Evolutionary conservation across 2,797 vertebrate species (phyloP).

Genomic region (Pangasius krempfi): DNA sequence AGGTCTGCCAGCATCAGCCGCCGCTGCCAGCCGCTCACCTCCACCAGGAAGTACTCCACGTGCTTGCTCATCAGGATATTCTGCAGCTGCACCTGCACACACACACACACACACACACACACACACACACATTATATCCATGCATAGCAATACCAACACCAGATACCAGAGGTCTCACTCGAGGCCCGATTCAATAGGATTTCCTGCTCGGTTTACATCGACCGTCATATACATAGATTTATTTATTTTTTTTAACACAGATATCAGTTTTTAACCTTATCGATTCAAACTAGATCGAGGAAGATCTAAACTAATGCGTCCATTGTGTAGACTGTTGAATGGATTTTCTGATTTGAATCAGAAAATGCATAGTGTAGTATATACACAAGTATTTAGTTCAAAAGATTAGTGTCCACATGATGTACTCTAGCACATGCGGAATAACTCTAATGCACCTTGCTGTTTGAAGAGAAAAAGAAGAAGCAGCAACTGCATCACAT

Average conservation of each 20-base stretch:
- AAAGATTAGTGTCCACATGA: too few relatives aligned
- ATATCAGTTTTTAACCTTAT: too few relatives aligned
- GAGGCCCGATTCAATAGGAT: not conserved
- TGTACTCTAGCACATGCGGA: not conserved
- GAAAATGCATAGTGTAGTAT: too few relatives aligned
- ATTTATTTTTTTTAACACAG: too few relatives aligned
- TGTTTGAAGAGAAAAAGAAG: not conserved
- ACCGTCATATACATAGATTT: too few relatives aligned
- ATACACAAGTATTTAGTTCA: too few relatives aligned
- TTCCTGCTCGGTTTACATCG: not conserved
- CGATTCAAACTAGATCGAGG: too few relatives aligned
- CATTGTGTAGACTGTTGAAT: not conserved
- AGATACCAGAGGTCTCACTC: not conserved
- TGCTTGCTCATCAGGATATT: constrained; percentile 87
- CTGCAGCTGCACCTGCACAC: constrained; percentile 77
- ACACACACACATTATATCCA: not conserved
- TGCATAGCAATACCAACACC: not conserved
- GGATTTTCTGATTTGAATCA: not conserved
- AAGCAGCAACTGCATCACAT: not conserved
- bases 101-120: not conserved
- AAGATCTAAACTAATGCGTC: not conserved
- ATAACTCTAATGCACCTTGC: not conserved
- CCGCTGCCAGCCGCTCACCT: constrained; percentile 83
- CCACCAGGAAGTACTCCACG: constrained; percentile 81
- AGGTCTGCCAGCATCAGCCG: constrained; percentile 81